Evolutionary conservation across 2,888 invertebrate species (phyloP), one percentile per base, ranked within the genome.

Genomic region (Eurytoma californica): DNA sequence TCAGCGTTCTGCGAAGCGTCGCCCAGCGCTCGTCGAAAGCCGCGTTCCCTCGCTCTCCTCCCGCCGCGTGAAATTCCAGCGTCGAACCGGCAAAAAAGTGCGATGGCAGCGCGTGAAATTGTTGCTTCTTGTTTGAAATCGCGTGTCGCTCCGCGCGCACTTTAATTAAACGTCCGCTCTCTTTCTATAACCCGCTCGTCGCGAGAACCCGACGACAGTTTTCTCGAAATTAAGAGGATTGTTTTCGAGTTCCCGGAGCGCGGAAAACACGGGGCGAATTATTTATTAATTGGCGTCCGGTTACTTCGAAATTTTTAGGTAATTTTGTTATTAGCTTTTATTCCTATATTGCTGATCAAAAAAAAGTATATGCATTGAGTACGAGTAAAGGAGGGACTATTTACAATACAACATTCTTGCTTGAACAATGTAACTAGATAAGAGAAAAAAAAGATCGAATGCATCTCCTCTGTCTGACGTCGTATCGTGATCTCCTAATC

Each of bases 401-500:
- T 7, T 39, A 39, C 39, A 39, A 9, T 7, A 9, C 39, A 39
- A 9, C 39, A 39, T 7, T 9, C 58, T 14, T 14, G 7, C 51
- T 51, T 3, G 55, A 20, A 69, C 39, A 69, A 58, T 69, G 57
- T 57, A 69, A n/a, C n/a, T n/a, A 55, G 16, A 49, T 60, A 61
- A 75, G 47, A 20, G 12, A 47, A 28, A 72, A 69, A 53, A 30
- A 60, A 60, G 39, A 73, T 73, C 61, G 51, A 77, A 69, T 53
- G 16, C 53, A 4, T 7, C 51, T 2, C 49, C 39, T 14, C 20
- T n/a, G 67, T 24, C 57, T 39, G 49, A 47, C 39, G 24, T 39
- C 61, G 55, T 57, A 55, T 47, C 66, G 49, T 72, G 75, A 80
- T 80, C 80, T 80, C 74, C 67, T 72, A 80, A 89, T 89, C 88